A percentile compares a stretch with the other conserved stretches of the same genome.
phyloP scores from a whole-genome alignment of 2,113 vertebrate species.

The Anser cygnoides region DNA sequence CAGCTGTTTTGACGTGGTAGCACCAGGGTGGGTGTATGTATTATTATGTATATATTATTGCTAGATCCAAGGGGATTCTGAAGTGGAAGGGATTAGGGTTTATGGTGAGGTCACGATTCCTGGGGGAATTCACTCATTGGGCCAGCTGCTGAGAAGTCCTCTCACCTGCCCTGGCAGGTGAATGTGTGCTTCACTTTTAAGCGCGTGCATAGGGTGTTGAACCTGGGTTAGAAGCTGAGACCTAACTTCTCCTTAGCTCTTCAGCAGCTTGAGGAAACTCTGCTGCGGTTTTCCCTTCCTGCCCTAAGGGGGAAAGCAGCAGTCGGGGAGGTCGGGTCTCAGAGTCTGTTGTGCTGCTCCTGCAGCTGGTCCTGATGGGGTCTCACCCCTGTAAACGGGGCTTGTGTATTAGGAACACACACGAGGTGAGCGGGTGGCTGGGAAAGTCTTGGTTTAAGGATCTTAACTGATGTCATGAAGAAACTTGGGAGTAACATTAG shows the following conservation, averaged over 20 bases:
- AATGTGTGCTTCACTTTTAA: background rate
- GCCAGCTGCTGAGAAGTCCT: background rate
- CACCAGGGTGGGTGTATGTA: background rate
- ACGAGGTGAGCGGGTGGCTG: background rate
- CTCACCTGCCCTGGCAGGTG: background rate
- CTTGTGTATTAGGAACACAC: background rate
- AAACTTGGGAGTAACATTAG: background rate
- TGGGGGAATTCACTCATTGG: background rate
- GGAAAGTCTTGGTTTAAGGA: background rate
- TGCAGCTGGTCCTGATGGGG: rapidly evolving
- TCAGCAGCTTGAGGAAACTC: background rate
- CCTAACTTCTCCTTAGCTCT: background rate
- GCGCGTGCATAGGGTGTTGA: background rate
- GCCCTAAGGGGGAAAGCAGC: background rate
- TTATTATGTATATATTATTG: background rate
- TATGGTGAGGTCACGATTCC: background rate
- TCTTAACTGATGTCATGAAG: background rate
- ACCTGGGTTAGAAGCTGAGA: background rate
- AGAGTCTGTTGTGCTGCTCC: rapidly evolving
- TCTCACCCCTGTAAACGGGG: rapidly evolving
- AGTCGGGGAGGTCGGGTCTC: background rate
- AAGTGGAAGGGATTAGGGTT: background rate
- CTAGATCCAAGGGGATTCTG: background rate
- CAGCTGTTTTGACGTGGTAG: background rate
- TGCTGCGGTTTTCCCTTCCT: background rate